phyloP scores from a whole-genome alignment of 1,140 invertebrate genomes.

The Sitophilus oryzae region DNA sequence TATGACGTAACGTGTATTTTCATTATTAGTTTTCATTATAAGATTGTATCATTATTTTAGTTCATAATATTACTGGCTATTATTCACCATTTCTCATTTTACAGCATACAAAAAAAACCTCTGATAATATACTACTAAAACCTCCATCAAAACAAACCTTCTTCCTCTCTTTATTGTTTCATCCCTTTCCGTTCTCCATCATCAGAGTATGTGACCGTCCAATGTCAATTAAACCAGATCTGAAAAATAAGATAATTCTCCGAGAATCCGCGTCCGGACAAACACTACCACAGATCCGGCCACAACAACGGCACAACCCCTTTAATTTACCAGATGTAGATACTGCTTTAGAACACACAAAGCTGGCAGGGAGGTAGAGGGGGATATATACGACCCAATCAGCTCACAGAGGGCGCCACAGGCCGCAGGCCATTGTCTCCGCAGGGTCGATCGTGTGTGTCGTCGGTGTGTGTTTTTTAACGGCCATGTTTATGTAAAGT shows the following conservation, averaged over 20 bases:
- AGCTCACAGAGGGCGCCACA: conserved; percentile 6
- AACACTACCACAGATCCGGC: neutral
- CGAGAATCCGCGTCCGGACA: neutral
- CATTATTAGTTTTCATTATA: too few relatives aligned
- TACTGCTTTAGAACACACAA: too few relatives aligned
- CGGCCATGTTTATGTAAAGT: neutral
- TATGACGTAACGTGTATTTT: too few relatives aligned
- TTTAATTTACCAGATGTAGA: conserved; percentile 19
- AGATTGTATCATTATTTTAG: too few relatives aligned
- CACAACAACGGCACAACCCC: conserved; percentile 9
- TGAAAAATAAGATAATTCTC: neutral
- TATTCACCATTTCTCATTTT: too few relatives aligned
- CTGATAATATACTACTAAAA: too few relatives aligned
- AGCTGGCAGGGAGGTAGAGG: conserved; percentile 3
- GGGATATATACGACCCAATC: conserved; percentile 15
- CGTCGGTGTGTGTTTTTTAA: neutral
- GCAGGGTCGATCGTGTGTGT: neutral
- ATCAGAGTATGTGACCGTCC: too few relatives aligned
- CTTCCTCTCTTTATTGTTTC: too few relatives aligned
- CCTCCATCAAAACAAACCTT: too few relatives aligned
- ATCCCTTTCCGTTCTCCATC: too few relatives aligned
- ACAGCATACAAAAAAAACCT: too few relatives aligned
- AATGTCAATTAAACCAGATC: neutral
- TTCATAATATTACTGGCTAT: too few relatives aligned
- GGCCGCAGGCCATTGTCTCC: neutral